Conservation (phyloP, 2,113 vertebrate species). For the Neotragus moschatus region DNA sequence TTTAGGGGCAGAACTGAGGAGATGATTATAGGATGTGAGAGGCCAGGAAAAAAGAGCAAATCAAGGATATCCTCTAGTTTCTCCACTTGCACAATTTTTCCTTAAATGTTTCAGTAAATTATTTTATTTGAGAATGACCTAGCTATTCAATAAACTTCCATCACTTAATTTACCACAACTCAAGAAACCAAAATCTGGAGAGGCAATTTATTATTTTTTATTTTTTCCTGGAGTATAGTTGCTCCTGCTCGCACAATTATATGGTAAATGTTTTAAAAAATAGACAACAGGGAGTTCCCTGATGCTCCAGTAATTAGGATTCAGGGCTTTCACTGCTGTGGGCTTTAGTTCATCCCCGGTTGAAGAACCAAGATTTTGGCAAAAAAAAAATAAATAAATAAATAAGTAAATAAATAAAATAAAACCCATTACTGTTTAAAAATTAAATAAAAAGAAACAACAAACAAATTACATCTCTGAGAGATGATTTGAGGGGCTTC, state of each 20-base stretch:
- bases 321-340: not conserved
- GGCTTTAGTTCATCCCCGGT: not conserved
- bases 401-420: not conserved
- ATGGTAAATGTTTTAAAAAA: not conserved
- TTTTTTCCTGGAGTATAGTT: not conserved
- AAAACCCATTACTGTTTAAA: not conserved
- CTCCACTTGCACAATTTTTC: not conserved
- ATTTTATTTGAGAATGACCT: not conserved
- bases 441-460: not conserved
- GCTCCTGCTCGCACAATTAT: not conserved
- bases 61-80: not conserved
- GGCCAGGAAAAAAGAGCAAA: not conserved
- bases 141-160: not conserved
- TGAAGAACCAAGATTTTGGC: not conserved
- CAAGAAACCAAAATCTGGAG: not conserved
- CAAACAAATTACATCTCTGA: not conserved
- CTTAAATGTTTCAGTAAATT: not conserved
- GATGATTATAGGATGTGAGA: not conserved
- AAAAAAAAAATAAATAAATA: not conserved
- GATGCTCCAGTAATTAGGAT: not conserved
- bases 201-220: not conserved
- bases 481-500: not conserved
- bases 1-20: not conserved
- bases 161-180: not conserved
- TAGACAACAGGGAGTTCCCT: not conserved